Conservation (phyloP, 2,797 vertebrate genomes). For the Podarcis lilfordi region DNA sequence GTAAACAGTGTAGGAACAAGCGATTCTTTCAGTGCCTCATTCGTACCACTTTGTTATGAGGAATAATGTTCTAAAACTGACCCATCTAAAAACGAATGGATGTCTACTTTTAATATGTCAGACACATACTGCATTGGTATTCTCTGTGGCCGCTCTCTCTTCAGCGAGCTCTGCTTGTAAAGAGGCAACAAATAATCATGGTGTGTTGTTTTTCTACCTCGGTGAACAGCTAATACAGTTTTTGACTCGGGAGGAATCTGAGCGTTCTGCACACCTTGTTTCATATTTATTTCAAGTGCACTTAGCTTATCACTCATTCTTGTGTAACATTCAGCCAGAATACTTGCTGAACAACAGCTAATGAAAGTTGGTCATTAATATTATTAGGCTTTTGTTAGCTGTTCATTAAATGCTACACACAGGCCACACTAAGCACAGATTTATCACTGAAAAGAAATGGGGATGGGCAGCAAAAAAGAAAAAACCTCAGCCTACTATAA, state of each 20-base stretch:
- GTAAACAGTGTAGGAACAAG: neutral
- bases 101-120: neutral
- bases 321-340: neutral
- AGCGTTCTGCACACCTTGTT: neutral
- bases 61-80: neutral
- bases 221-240: neutral
- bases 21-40: neutral
- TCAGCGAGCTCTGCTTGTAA: neutral
- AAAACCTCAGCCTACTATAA: neutral
- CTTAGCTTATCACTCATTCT: neutral
- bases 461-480: too few relatives aligned
- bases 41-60: neutral
- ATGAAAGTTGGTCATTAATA: neutral
- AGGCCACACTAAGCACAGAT: neutral
- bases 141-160: neutral
- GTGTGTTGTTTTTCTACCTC: neutral
- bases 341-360: neutral
- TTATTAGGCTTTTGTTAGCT: neutral
- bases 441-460: neutral
- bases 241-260: slow-evolving; percentile 2
- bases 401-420: neutral
- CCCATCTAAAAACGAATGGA: neutral
- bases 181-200: neutral
- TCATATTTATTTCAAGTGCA: slow-evolving; percentile 5
- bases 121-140: neutral